Base-by-base conservation (phyloP, 23 tunicate species). In the Clavelina lepadiformis region DNA sequence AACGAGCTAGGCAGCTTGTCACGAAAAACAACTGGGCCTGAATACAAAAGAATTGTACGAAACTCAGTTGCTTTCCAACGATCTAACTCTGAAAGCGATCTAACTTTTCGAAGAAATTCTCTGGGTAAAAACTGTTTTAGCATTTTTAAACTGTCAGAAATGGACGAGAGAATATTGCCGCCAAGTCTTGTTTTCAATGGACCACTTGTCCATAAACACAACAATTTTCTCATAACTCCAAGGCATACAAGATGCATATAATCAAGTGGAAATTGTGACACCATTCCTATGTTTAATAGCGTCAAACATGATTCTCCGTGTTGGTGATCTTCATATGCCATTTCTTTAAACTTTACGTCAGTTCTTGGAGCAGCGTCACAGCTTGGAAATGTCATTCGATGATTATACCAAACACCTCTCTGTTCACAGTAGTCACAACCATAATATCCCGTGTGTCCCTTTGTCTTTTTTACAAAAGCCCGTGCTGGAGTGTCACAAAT, bases 401-500 rank as follows among this genome's bases (percentile, higher is more conserved):
- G 62, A 5, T 66, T 51, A 26, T 41, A 29, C 73, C 73, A 76
- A 21, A 32, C 56, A 25, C 82, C 82, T 55, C 45, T 70, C 41
- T 65, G 73, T 23, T 28, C 55, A 66, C 82, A 66, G 30, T 53
- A 51, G 25, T 76, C 82, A 56, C 82, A 65, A 4, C 74, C 71
- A 31, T 65, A 33, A 58, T 76, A 76, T 13, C 82, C 82, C 1
- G 82, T 54, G 66, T 66, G 68, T 19, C 50, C 68, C 35, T 62
- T 74, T 62, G 49, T 74, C 19, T 45, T 38, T 62, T 74, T 74
- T 28, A 74, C 36, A 51, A 74, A 60, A 28, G 80, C 51, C 51
- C 80, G 80, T 35, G 80, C 80, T 3, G 80, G 80, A 33, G 80
- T 71, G 63, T 74, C 82, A 66, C 82, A 76, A 2, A 75, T 63